Evolutionary conservation across 92 coral and sea anemone species (phyloP), one percentile per base, ranked within the genome.

Genomic region (Diadumene lineata): DNA sequence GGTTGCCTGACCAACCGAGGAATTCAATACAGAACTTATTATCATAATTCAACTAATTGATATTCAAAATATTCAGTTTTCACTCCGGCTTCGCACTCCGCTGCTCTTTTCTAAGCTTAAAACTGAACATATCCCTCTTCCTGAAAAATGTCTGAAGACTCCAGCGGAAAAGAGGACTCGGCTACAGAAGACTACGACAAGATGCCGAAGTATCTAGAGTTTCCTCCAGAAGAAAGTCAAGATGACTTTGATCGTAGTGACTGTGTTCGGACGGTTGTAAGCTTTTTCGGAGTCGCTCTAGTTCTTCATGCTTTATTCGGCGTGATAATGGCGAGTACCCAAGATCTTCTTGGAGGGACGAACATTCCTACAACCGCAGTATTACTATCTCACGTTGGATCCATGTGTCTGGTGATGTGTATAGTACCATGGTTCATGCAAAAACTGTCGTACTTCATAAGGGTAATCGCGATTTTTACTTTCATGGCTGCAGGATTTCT

Each of bases 371-470:
- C 97, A 0, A 78, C 97, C 1, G 84, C 85, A 13, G 81, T 91
- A 2, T 70, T 91, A 43, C 64, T 90, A 7, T 75, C 93, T 0
- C 97, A 91, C 56, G 90, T 91, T n/a, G 85, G 90, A 13, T 88
- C 97, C 0, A 91, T 91, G 82, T 88, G 79, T 0, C 51, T 88
- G 0, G 82, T 91, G 1, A 82, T 88, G 9, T 79, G 79, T 11
- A 72, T 70, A 33, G 43, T 85, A 15, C 97, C 97, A 3, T 91
- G 97, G 97, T 88, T 67, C 33, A 88, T 91, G 88, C 93, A 91
- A 58, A 86, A 77, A 53, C 69, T 91, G 7, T 78, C 97, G 1
- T 91, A 91, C 70, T 82, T 84, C 28, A 64, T 78, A 65, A 88
- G 93, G 0, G 81, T 89, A n/a, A 16, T 88, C 56, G 84, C 84